Percentiles rank a stretch among this genome's conserved stretches.
These are phyloP conservation scores for Mnemiopsis leidyi DNA, from an alignment of 37 sponge, comb jelly and placozoan genomes.

Conservation along the genomic window DNA sequence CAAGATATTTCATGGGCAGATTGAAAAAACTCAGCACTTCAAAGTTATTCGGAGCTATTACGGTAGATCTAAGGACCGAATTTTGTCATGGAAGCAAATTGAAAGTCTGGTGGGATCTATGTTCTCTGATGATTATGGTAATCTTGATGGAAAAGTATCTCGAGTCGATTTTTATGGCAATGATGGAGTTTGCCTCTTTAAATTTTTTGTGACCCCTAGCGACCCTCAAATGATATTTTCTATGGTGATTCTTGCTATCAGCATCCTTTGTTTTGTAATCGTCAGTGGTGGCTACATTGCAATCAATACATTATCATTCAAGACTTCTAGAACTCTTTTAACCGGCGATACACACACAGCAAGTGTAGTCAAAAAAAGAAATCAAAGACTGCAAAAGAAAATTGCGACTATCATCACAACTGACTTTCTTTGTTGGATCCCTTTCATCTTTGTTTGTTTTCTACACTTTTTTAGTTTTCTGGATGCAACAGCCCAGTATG, in stretches of 20 bases:
- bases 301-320: too few relatives aligned
- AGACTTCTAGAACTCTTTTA: too few relatives aligned
- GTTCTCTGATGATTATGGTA: conserved; percentile 2
- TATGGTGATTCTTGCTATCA: background rate
- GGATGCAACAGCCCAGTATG: too few relatives aligned
- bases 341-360: too few relatives aligned
- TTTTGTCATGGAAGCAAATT: background rate
- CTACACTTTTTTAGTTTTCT: too few relatives aligned
- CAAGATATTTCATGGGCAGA: background rate
- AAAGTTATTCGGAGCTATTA: background rate
- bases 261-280: background rate
- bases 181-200: background rate
- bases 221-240: background rate
- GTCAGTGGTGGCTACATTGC: too few relatives aligned
- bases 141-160: background rate
- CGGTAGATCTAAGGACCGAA: background rate
- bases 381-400: too few relatives aligned
- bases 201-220: background rate
- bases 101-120: background rate
- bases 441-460: too few relatives aligned
- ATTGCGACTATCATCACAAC: too few relatives aligned
- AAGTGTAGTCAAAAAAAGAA: too few relatives aligned
- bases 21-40: background rate
- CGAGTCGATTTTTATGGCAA: background rate
- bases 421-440: too few relatives aligned